Conservation (phyloP, 2,888 invertebrate species). For the Timema cristinae region DNA sequence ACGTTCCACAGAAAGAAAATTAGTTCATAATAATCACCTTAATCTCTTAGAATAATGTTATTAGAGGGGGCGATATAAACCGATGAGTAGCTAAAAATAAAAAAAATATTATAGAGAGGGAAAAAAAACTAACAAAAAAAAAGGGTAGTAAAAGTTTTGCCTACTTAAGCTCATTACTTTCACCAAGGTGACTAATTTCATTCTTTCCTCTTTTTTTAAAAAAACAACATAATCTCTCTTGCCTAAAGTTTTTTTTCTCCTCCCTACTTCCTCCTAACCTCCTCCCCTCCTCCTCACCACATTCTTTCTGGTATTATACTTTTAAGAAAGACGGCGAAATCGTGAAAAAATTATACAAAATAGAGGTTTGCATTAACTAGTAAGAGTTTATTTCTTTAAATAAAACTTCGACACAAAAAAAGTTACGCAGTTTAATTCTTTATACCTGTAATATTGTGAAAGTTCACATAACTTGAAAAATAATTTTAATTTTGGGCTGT, state of each 20-base stretch:
- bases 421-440: too few species aligned
- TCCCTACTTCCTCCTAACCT: too few species aligned
- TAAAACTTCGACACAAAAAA: too few species aligned
- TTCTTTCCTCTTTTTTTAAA: conserved; percentile 6
- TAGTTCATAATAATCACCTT: conserved; percentile 8
- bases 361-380: too few species aligned
- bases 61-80: conserved; percentile 9
- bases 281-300: too few species aligned
- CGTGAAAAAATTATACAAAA: too few species aligned
- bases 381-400: too few species aligned
- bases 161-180: conserved; percentile 13
- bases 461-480: too few species aligned
- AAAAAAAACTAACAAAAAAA: not conserved
- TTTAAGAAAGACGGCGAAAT: too few species aligned
- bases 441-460: too few species aligned
- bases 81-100: not conserved
- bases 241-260: conserved; percentile 4
- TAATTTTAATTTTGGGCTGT: too few species aligned
- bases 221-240: not conserved
- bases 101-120: not conserved
- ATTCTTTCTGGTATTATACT: too few species aligned
- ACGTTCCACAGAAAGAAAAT: not conserved
- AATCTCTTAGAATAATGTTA: conserved; percentile 6
- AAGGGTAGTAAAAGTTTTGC: not conserved
- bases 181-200: conserved; percentile 11